These are phyloP conservation scores for Epizoanthus scotinus DNA, from an alignment of 92 coral and sea anemone species.

Conservation along the genomic window DNA sequence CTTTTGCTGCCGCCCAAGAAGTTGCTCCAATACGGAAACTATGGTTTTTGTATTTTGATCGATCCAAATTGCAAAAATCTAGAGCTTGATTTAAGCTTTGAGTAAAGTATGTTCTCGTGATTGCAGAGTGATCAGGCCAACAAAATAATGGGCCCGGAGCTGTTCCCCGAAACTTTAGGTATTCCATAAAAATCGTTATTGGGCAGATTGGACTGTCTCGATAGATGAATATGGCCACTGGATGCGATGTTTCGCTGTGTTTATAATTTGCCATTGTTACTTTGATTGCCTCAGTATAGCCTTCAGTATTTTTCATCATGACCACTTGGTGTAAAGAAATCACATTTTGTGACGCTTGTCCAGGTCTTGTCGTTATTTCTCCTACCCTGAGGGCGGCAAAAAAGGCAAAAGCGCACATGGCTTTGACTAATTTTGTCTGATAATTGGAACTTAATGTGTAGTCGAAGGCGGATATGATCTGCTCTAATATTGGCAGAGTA, in stretches of 20 bases:
- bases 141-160: not conserved
- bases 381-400: constrained; percentile 41
- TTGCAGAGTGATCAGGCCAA: not conserved
- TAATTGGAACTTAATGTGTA: constrained; percentile 1
- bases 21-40: constrained; percentile 40
- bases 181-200: not conserved
- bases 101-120: not conserved
- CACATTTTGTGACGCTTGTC: no score
- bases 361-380: no score
- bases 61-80: constrained; percentile 5
- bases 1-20: constrained; percentile 36
- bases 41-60: constrained; percentile 7
- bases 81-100: constrained; percentile 13
- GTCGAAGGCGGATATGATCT: constrained; percentile 22
- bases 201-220: constrained; percentile 16
- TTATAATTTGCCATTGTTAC: no score
- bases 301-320: no score
- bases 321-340: no score
- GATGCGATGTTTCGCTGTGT: not conserved
- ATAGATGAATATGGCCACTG: not conserved
- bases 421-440: constrained; percentile 19
- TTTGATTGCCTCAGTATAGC: no score
- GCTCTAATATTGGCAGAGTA: constrained; percentile 45
- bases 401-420: constrained; percentile 46
- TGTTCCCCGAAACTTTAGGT: not conserved